Percentiles rank a stretch among this genome's conserved stretches.
Conservation (phyloP, 2,888 invertebrate genomes). For the Morpho deidamia region DNA sequence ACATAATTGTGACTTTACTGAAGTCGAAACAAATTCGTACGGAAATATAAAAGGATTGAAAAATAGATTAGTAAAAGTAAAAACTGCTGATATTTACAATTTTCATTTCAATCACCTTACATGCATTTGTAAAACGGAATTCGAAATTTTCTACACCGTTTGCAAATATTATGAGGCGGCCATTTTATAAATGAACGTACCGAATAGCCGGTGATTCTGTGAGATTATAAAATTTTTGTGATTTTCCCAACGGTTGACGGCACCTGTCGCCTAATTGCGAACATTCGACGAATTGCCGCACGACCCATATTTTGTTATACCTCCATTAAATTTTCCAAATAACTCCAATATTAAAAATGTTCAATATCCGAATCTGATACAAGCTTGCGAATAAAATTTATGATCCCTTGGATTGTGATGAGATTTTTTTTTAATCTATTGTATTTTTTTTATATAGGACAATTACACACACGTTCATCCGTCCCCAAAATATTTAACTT, state of each 20-base stretch:
- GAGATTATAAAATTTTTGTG: conserved; percentile 29
- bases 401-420: background rate
- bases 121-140: background rate
- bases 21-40: too few species aligned
- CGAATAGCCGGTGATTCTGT: conserved; percentile 32
- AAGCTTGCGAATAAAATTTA: background rate
- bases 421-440: background rate
- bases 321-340: conserved; percentile 29
- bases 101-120: too few species aligned
- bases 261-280: conserved; percentile 38
- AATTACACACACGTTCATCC: too few species aligned
- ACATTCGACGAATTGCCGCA: conserved; percentile 29
- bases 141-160: background rate
- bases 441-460: background rate
- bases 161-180: conserved; percentile 6
- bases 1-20: too few species aligned
- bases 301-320: conserved; percentile 34
- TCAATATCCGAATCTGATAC: background rate
- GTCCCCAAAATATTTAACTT: too few species aligned
- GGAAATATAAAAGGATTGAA: too few species aligned
- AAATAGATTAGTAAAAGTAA: too few species aligned
- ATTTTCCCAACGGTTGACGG: conserved; percentile 22
- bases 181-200: conserved; percentile 29
- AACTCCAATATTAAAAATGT: conserved; percentile 22
- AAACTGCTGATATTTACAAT: too few species aligned